Percentiles rank a stretch among this genome's conserved stretches.
Evolutionary conservation across 2,797 vertebrate species (phyloP).

Genomic region (Anisognathus igniventris): DNA sequence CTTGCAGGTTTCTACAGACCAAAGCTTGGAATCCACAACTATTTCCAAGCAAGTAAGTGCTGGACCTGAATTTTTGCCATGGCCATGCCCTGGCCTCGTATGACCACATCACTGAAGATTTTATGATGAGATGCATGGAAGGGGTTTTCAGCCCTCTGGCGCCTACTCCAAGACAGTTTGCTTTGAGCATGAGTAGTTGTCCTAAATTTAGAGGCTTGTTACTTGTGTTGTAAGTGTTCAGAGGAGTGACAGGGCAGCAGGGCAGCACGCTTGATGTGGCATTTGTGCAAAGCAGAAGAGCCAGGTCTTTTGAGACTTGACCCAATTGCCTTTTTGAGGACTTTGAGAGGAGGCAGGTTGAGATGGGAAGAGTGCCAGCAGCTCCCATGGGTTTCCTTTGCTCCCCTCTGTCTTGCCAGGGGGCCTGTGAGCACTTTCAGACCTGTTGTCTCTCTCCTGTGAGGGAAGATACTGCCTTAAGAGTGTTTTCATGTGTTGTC

Average conservation of each 20-base stretch:
- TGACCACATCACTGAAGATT: background rate
- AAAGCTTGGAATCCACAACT: background rate
- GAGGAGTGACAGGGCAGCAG: background rate
- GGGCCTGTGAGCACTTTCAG: background rate
- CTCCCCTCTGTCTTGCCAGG: background rate
- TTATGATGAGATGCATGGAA: background rate
- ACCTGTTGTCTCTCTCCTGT: background rate
- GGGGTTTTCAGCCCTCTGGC: background rate
- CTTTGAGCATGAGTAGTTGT: background rate
- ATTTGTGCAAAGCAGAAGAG: background rate
- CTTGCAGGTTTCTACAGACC: background rate
- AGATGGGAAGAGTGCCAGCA: background rate
- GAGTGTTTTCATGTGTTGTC: background rate
- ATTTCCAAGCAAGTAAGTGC: background rate
- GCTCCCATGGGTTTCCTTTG: background rate
- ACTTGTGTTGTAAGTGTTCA: background rate
- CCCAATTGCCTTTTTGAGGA: background rate
- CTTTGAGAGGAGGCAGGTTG: background rate
- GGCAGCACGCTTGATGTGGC: background rate
- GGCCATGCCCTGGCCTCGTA: accelerated
- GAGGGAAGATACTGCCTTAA: background rate
- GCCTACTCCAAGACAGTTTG: background rate
- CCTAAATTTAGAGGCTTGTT: background rate
- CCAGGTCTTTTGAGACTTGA: background rate
- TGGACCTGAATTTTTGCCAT: background rate